Percentiles rank a stretch among this genome's conserved stretches.
Evolutionary conservation across 2,113 vertebrate genomes (phyloP).

Genomic region (Psettodes erumei): DNA sequence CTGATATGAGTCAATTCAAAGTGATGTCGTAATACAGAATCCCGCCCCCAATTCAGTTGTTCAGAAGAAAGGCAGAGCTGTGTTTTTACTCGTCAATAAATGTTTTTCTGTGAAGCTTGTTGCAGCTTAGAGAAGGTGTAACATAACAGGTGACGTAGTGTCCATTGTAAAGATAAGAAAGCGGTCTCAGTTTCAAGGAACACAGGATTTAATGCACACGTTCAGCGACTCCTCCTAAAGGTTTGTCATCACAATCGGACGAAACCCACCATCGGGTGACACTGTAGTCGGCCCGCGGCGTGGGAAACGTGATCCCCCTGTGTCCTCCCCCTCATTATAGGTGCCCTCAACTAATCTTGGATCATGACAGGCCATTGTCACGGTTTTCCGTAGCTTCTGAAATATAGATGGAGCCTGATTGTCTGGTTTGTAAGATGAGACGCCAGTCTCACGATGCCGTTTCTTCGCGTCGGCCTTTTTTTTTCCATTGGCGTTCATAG

Average conservation of each 20-base stretch:
- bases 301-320: slow-evolving; percentile 42
- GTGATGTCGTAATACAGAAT: background rate
- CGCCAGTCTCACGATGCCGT: slow-evolving; percentile 55
- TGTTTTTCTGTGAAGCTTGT: background rate
- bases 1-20: slow-evolving; percentile 10
- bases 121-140: background rate
- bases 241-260: slow-evolving; percentile 44
- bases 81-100: background rate
- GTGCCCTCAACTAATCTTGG: slow-evolving; percentile 66
- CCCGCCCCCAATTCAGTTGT: background rate
- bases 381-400: slow-evolving; percentile 74
- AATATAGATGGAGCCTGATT: slow-evolving; percentile 78
- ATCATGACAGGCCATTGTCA: slow-evolving; percentile 69
- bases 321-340: slow-evolving; percentile 64
- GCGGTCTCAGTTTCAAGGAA: background rate
- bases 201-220: background rate
- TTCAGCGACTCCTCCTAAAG: slow-evolving; percentile 38
- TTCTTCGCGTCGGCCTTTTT: slow-evolving; percentile 62
- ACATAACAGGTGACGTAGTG: background rate
- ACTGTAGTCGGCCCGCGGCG: slow-evolving; percentile 19
- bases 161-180: background rate
- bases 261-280: slow-evolving; percentile 57
- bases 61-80: background rate
- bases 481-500: slow-evolving; percentile 51
- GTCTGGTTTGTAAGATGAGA: slow-evolving; percentile 75